A percentile compares a stretch with the other conserved stretches of the same genome.
These are phyloP conservation scores for Anthoscopus minutus DNA, from an alignment of 2,113 vertebrate species.

Conservation along the genomic window DNA sequence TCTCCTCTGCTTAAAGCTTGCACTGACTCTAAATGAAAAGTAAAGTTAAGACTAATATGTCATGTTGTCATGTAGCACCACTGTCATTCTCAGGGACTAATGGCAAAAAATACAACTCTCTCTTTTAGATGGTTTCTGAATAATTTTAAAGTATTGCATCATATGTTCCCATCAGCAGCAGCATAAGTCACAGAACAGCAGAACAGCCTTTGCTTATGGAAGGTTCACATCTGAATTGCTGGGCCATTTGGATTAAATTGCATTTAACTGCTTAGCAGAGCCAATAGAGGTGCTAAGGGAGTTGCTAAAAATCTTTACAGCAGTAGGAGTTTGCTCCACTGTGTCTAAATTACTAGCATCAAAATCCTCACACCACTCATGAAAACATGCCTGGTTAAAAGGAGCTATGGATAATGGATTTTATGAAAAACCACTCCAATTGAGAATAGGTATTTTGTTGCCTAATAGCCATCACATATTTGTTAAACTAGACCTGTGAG, in stretches of 20 bases:
- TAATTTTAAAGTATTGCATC: not conserved
- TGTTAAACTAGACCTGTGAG: not conserved
- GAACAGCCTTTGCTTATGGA: conserved; percentile 15
- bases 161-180: conserved; percentile 1
- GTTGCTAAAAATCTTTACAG: not conserved
- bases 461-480: not conserved
- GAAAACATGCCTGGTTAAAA: not conserved
- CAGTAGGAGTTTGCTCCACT: not conserved
- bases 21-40: not conserved
- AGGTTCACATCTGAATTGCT: conserved; percentile 14
- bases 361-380: not conserved
- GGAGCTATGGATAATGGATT: not conserved
- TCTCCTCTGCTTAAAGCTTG: not conserved
- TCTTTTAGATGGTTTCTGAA: conserved; percentile 5
- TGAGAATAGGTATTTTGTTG: not conserved
- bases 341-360: not conserved
- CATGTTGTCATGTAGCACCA: not conserved
- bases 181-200: not conserved
- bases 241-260: conserved; percentile 24
- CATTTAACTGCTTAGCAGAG: conserved; percentile 19
- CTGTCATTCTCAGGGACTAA: not conserved
- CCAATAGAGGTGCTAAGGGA: conserved; percentile 6
- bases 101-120: not conserved
- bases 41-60: not conserved
- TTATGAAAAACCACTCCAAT: not conserved